phyloP scores from a whole-genome alignment of 2,888 invertebrate species.

The Ennomos quercinarius region DNA sequence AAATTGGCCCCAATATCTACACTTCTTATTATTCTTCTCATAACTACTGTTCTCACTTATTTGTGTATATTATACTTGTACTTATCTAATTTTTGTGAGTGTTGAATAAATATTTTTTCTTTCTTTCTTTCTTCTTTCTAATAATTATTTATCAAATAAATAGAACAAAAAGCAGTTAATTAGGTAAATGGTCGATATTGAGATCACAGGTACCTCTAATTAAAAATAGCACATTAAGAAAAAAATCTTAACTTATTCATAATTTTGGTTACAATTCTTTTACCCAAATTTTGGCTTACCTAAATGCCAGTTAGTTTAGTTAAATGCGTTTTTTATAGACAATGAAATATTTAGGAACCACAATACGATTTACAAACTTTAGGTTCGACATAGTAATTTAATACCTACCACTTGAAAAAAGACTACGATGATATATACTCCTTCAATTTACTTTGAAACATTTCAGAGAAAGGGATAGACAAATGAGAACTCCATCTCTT shows the following conservation, averaged over 20 bases:
- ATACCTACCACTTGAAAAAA: conserved; percentile 10
- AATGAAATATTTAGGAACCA: conserved; percentile 3
- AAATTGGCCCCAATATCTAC: too few species aligned
- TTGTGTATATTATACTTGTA: too few species aligned
- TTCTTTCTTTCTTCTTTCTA: too few species aligned
- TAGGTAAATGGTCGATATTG: conserved; percentile 29
- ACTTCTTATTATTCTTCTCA: too few species aligned
- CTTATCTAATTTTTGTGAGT: too few species aligned
- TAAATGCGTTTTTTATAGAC: conserved; percentile 17
- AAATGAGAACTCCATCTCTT: conserved; percentile 7
- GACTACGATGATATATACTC: conserved; percentile 6
- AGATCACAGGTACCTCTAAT: conserved; percentile 31
- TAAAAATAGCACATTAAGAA: conserved; percentile 18
- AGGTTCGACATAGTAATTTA: not conserved
- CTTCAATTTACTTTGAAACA: conserved; percentile 16
- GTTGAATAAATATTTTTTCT: too few species aligned
- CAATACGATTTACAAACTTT: conserved; percentile 3
- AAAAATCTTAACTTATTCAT: conserved; percentile 11
- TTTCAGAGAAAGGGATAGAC: conserved; percentile 21
- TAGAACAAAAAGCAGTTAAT: conserved; percentile 21
- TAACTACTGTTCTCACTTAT: too few species aligned
- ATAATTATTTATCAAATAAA: conserved; percentile 27
- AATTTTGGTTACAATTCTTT: conserved; percentile 23
- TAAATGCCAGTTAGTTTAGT: conserved; percentile 22
- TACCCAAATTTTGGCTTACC: conserved; percentile 3